Conservation (phyloP, 2,888 invertebrate species). For the Drosophila imparisetae region DNA sequence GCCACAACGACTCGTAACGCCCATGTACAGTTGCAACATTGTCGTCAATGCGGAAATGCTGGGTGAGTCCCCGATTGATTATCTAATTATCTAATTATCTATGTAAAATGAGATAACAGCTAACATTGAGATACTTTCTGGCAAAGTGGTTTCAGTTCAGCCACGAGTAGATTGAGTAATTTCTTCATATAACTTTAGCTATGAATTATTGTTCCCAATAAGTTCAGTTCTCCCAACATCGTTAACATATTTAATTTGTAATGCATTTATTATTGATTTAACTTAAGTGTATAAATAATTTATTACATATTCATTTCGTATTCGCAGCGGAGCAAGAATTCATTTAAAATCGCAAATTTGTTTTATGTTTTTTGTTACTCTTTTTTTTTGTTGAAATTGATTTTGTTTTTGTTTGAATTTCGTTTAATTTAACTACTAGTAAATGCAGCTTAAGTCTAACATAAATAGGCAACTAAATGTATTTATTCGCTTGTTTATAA, state of each 20-base stretch:
- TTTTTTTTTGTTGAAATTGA: slow-evolving; percentile 20
- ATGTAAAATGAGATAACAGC: background rate
- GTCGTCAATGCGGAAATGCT: slow-evolving; percentile 94
- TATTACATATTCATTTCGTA: slow-evolving; percentile 58
- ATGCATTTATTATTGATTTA: slow-evolving; percentile 57
- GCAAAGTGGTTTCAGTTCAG: background rate
- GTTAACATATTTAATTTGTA: slow-evolving; percentile 11
- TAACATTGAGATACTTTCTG: background rate
- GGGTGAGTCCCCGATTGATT: slow-evolving; percentile 87
- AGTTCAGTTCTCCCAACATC: background rate
- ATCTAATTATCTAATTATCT: background rate
- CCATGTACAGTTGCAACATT: slow-evolving; percentile 95
- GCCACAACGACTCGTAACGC: slow-evolving; percentile 95
- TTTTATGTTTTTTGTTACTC: background rate
- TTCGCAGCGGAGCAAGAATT: slow-evolving; percentile 26
- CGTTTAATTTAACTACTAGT: slow-evolving; percentile 80
- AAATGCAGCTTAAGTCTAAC: slow-evolving; percentile 84
- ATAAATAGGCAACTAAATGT: slow-evolving; percentile 80
- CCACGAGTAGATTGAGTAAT: background rate
- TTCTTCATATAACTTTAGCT: no score
- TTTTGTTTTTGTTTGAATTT: slow-evolving; percentile 23
- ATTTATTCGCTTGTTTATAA: slow-evolving; percentile 43
- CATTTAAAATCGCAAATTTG: slow-evolving; percentile 15
- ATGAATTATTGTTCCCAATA: no score
- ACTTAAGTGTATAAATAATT: slow-evolving; percentile 66